A percentile compares a stretch with the other conserved stretches of the same genome.
phyloP scores from a whole-genome alignment of 2,113 vertebrate species.

The Candoia aspera region DNA sequence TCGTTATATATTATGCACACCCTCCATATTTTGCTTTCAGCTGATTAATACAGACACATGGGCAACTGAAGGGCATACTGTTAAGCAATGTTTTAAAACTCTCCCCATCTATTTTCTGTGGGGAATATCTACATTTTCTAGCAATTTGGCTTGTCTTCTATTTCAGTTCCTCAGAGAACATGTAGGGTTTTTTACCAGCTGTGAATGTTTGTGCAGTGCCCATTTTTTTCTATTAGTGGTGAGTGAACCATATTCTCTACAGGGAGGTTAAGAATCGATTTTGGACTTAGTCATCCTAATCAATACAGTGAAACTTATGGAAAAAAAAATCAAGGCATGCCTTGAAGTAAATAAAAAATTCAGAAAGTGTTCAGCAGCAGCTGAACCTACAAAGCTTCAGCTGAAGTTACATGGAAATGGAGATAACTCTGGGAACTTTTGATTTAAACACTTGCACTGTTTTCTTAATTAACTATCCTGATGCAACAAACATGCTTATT shows the following conservation, averaged over 20 bases:
- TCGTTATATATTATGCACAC: background rate
- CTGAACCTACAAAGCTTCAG: slow-evolving; percentile 10
- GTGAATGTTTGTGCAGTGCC: background rate
- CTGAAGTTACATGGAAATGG: background rate
- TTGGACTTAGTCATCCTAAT: slow-evolving; percentile 52
- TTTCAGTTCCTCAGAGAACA: slow-evolving; percentile 8
- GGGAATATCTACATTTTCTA: slow-evolving; percentile 26
- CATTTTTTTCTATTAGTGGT: slow-evolving; percentile 29
- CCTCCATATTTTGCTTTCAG: background rate
- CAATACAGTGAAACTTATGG: slow-evolving; percentile 25
- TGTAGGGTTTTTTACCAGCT: background rate
- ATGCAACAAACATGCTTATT: slow-evolving; percentile 43
- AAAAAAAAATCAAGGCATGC: slow-evolving; percentile 10
- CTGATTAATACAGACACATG: background rate
- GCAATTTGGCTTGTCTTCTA: background rate
- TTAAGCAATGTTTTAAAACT: background rate
- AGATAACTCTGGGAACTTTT: background rate
- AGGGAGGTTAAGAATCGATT: slow-evolving; percentile 39
- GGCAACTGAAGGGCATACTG: accelerated
- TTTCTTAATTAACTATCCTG: slow-evolving; percentile 10
- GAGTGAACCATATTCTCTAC: slow-evolving; percentile 26
- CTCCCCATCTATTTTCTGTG: background rate
- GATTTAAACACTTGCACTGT: background rate
- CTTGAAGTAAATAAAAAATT: slow-evolving; percentile 52
- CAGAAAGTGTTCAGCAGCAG: background rate